Percentiles rank a stretch among this genome's conserved stretches.
Evolutionary conservation across 1,140 invertebrate species (phyloP).

Genomic region (Micrasema minimum): DNA sequence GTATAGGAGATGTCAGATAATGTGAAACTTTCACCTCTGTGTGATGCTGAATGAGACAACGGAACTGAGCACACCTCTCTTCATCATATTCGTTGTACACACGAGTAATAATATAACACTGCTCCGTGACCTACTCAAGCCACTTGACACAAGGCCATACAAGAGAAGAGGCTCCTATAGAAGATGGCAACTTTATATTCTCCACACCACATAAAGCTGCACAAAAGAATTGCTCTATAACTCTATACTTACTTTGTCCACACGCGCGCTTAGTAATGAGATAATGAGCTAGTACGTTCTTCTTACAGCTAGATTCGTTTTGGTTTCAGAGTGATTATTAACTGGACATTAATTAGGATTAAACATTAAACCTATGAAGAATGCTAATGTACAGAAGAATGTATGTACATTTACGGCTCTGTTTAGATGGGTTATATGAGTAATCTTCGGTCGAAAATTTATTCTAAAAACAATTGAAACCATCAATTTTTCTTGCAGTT

Average conservation of each 20-base stretch:
- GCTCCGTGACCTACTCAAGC: conserved; percentile 23
- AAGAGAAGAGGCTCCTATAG: not conserved
- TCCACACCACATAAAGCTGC: not conserved
- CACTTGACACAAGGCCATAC: conserved; percentile 6
- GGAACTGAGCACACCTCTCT: conserved; percentile 4
- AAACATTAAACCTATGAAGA: no score
- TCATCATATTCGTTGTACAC: not conserved
- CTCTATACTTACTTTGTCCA: not conserved
- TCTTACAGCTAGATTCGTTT: no score
- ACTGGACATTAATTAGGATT: no score
- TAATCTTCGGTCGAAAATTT: no score
- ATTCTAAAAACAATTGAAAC: no score
- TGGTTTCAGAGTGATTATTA: no score
- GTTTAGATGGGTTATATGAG: no score
- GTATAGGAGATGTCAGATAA: conserved; percentile 5
- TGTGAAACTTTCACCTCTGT: conserved; percentile 23
- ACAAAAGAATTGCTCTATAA: not conserved
- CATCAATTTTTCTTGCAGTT: no score
- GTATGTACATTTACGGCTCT: no score
- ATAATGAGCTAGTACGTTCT: no score
- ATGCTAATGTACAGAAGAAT: no score
- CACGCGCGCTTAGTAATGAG: not conserved
- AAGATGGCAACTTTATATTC: not conserved
- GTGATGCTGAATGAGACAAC: conserved; percentile 4
- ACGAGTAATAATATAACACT: not conserved